Evolutionary conservation across 2,113 vertebrate genomes (phyloP), one percentile per base, ranked within the genome.

Genomic region (Pollimyrus isidori): DNA sequence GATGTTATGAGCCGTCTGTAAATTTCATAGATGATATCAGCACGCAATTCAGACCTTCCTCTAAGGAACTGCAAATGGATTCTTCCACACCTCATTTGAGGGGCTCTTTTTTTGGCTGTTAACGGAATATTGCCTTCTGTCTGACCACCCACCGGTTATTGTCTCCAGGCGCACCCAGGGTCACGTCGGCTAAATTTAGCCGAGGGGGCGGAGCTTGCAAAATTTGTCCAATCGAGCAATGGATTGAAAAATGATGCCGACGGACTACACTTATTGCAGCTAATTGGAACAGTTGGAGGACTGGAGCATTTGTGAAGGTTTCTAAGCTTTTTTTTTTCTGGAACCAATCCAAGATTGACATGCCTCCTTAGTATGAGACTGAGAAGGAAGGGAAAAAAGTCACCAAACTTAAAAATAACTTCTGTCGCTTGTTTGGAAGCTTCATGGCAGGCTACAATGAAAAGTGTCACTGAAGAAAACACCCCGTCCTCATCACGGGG

Each of bases 71-170:
- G 88, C 50, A 84, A 89, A 89, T 89, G 76, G 80, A 39, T 85
- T 89, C 88, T 85, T 84, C 80, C 88, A 85, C 88, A 89, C 88
- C 76, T 89, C 88, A 89, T 85, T 85, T 89, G 80, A 48, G 39
- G 4, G 35, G 39, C 7, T 42, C 39, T 56, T 62, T 89, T 89
- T 89, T 48, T 26, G 82, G 13, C 80, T 26, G 80, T 23, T 85
- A 89, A 62, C 21, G 80, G 50, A 80, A 58, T 45, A 80, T 48
- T 52, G 52, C 88, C 88, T 83, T 89, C 88, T 89, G 50, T 53
- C 58, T 42, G 53, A 85, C 42, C 15, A 7, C 69, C 48, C 65
- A 21, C 80, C 10, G 6, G 52, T 45, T 30, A 17, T 26, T 10
- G 45, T 83, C 88, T 26, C 6, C 26, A n/a, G 35, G 69, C 49